phyloP scores from a whole-genome alignment of 37 sponge, comb jelly and placozoan genomes.

The Bolinopsis microptera region DNA sequence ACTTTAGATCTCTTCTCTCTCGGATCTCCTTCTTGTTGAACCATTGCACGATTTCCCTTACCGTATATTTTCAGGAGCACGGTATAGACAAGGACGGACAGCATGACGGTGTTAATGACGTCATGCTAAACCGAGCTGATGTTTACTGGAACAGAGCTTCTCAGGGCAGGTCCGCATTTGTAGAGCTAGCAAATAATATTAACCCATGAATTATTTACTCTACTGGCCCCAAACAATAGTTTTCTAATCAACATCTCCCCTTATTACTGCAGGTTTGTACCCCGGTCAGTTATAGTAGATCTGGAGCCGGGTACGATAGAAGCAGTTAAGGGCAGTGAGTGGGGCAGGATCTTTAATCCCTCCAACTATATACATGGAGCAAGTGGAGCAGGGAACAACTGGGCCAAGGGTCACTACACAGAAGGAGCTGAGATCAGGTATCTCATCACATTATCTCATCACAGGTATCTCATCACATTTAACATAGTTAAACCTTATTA shows the following conservation, averaged over 20 bases:
- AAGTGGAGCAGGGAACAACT: constrained; percentile 43
- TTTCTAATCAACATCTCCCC: no score
- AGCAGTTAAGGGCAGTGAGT: background rate
- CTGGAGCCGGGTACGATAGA: constrained; percentile 28
- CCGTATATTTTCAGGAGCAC: constrained; percentile 27
- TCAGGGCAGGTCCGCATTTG: background rate
- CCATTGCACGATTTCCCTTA: no score
- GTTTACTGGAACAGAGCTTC: constrained; percentile 2
- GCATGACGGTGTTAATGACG: background rate
- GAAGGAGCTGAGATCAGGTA: constrained; percentile 42
- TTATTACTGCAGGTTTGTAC: constrained; percentile 9
- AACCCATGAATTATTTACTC: no score
- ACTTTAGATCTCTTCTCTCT: no score
- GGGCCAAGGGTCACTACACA: constrained; percentile 11
- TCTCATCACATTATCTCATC: no score
- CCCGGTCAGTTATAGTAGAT: background rate
- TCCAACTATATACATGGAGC: background rate
- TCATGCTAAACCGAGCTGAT: background rate
- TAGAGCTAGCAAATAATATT: no score
- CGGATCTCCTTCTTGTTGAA: no score
- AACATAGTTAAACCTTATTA: no score
- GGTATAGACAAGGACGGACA: background rate
- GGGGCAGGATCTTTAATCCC: constrained; percentile 23
- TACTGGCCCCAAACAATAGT: no score
- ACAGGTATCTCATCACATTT: no score